phyloP scores from a whole-genome alignment of 1,140 invertebrate species.

The Danaus plexippus region DNA sequence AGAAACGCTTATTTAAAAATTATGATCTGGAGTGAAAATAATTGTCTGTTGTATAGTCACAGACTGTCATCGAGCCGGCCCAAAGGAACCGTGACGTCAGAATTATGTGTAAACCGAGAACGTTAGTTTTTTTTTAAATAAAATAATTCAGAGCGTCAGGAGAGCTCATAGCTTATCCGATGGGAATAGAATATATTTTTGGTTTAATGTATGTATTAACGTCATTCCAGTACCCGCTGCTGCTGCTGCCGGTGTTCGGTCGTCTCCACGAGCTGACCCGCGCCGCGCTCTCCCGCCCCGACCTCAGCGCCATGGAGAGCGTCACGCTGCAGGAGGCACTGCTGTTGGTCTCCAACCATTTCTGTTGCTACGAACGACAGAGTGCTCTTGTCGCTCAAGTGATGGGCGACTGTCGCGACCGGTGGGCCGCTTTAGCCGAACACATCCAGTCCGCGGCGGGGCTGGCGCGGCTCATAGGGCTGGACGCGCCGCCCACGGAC shows the following conservation, averaged over 20 bases:
- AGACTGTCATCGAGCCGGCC: too few relatives aligned
- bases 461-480: slow-evolving; percentile 84
- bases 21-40: too few relatives aligned
- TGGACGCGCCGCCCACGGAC: slow-evolving; percentile 77
- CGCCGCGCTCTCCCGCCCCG: slow-evolving; percentile 75
- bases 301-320: slow-evolving; percentile 87
- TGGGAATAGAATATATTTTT: too few relatives aligned
- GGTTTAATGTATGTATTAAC: slow-evolving; percentile 4
- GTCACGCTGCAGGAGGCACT: slow-evolving; percentile 84
- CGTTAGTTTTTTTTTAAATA: too few relatives aligned
- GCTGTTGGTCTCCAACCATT: slow-evolving; percentile 89
- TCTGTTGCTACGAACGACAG: slow-evolving; percentile 89
- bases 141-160: too few relatives aligned
- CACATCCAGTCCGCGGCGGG: slow-evolving; percentile 76
- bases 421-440: slow-evolving; percentile 76
- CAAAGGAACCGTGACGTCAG: too few relatives aligned
- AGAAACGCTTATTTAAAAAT: too few relatives aligned
- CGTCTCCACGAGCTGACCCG: slow-evolving; percentile 83
- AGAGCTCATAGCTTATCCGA: too few relatives aligned
- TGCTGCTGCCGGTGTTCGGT: slow-evolving; percentile 89
- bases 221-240: slow-evolving; percentile 77
- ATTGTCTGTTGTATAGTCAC: too few relatives aligned
- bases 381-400: slow-evolving; percentile 87
- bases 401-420: slow-evolving; percentile 56
- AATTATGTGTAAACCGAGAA: too few relatives aligned